Evolutionary conservation across 2,888 invertebrate genomes (phyloP), one percentile per base, ranked within the genome.

Genomic region (Merodon equestris): DNA sequence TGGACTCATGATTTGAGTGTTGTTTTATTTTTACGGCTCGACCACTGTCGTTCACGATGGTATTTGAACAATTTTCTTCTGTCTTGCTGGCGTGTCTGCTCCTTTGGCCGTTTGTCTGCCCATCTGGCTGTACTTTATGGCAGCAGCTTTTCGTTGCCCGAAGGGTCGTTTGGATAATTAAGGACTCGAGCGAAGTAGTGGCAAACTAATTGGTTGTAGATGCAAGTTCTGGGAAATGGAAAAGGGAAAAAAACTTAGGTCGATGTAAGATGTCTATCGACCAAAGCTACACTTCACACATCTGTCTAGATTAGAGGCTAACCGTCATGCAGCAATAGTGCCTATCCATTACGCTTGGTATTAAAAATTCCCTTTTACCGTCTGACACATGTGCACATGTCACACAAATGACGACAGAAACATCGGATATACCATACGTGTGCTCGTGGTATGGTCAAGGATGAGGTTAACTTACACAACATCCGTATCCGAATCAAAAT

Each of bases 341-440:
- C n/a, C 27, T 27, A 7, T 76, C 60, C 76, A 76, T 66, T 76
- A 72, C 72, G 60, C 50, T 72, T 56, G 34, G 56, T 66, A 76
- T 76, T 76, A 76, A 72, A 77, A 77, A 77, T 77, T 72, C 76
- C 56, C 67, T 72, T 72, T 51, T 34, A 56, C 57, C 61, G 57
- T 75, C 45, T 57, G 45, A 44, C 45, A 27, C 51, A 38, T 70
- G 15, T n/a, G n/a, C n/a, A 47, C 38, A 53, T 68, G 56, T 53
- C 56, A 56, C 60, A 74, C 56, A 34, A 51, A 38, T 14, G 47
- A 13, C 14, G 14, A 54, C 54, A 64, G 15, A 42, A 38, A 56
- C 58, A 50, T 51, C n/a, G n/a, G n/a, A n/a, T n/a, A 7, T 4
- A 27, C 27, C 27, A 27, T 27, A 27, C 27, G 7, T 27, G 27